These are phyloP conservation scores for Parotocinclus haroldoi DNA, from an alignment of 2,797 vertebrate species.

Conservation along the genomic window DNA sequence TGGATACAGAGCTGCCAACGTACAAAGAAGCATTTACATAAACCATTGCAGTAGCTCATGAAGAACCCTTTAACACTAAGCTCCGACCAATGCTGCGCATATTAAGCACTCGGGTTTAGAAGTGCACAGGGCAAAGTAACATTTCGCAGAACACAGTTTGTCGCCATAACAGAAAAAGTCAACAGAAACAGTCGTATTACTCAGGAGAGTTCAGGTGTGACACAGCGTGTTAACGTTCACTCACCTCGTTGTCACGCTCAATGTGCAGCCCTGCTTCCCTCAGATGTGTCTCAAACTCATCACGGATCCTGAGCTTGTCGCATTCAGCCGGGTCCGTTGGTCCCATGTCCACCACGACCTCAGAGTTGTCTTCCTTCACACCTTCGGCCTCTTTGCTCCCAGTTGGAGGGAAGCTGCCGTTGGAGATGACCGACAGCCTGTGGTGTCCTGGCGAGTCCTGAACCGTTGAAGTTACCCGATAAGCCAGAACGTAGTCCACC, in stretches of 20 bases:
- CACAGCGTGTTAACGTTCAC: slow-evolving; percentile 36
- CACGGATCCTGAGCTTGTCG: slow-evolving; percentile 79
- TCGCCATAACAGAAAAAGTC: slow-evolving; percentile 41
- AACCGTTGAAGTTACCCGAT: slow-evolving; percentile 66
- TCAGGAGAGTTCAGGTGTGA: slow-evolving; percentile 15
- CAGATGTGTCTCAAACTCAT: slow-evolving; percentile 87
- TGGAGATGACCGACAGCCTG: slow-evolving; percentile 73
- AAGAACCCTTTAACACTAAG: background rate
- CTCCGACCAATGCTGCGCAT: background rate
- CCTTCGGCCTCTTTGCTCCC: slow-evolving; percentile 44
- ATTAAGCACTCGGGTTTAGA: slow-evolving; percentile 10
- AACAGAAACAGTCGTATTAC: slow-evolving; percentile 30
- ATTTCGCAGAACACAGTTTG: slow-evolving; percentile 17
- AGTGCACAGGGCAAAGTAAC: slow-evolving; percentile 1
- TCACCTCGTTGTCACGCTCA: slow-evolving; percentile 90
- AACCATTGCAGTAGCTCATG: background rate
- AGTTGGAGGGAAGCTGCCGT: slow-evolving; percentile 73
- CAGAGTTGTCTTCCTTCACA: slow-evolving; percentile 63
- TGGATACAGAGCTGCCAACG: slow-evolving; percentile 6
- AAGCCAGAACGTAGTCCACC: slow-evolving; percentile 90
- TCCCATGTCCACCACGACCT: slow-evolving; percentile 61
- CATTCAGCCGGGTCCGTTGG: slow-evolving; percentile 76
- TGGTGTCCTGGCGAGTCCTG: slow-evolving; percentile 53
- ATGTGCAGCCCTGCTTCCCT: slow-evolving; percentile 88
- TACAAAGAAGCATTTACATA: background rate